Conservation (phyloP, 2,888 invertebrate genomes). For the Beris chalybata region DNA sequence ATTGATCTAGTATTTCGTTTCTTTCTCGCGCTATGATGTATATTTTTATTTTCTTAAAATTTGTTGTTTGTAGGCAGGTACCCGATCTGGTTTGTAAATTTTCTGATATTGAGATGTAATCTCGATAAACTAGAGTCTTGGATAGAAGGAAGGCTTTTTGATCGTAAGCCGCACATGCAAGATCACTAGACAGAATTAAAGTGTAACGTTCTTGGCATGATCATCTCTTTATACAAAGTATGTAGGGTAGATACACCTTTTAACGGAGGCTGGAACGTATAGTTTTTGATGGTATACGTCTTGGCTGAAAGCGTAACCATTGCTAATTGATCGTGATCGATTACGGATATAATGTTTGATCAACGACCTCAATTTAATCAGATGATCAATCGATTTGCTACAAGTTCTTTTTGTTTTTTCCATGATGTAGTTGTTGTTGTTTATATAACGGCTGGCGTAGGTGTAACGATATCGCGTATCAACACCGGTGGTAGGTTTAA, state of each 20-base stretch:
- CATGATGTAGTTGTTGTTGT: too few species aligned
- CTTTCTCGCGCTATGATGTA: background rate
- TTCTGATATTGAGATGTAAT: constrained; percentile 29
- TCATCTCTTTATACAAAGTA: constrained; percentile 4
- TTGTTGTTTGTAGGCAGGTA: background rate
- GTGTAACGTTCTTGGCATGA: constrained; percentile 5
- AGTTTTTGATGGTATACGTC: constrained; percentile 15
- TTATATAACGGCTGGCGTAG: too few species aligned
- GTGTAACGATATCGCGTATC: too few species aligned
- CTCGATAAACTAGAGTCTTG: constrained; percentile 29
- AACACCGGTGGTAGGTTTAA: too few species aligned
- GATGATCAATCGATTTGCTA: constrained; percentile 11
- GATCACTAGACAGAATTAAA: constrained; percentile 16
- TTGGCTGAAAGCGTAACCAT: constrained; percentile 15
- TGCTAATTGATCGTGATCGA: constrained; percentile 35
- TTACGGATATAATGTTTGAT: constrained; percentile 29
- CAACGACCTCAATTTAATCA: constrained; percentile 30
- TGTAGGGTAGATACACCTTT: constrained; percentile 3
- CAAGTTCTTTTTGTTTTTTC: too few species aligned
- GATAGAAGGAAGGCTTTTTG: constrained; percentile 21
- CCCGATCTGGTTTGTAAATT: constrained; percentile 25
- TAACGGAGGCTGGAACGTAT: constrained; percentile 22
- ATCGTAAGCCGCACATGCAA: constrained; percentile 24
- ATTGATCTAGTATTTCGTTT: too few species aligned
- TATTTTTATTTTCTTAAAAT: constrained; percentile 14